Evolutionary conservation across 2,888 invertebrate species (phyloP).

Genomic region (Temnothorax rugatulus): DNA sequence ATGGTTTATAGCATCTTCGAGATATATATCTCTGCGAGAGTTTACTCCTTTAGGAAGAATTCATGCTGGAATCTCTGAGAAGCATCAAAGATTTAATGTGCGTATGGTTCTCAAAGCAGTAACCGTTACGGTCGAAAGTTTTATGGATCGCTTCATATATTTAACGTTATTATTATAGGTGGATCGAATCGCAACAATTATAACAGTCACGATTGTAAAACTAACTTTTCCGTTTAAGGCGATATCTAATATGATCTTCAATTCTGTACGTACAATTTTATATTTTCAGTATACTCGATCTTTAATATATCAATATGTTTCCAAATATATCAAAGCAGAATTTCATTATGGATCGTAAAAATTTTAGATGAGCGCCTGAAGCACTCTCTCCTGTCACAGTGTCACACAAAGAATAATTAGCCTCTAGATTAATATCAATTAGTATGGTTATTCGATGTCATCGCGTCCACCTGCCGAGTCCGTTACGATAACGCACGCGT

Average conservation of each 20-base stretch:
- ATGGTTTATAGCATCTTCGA: slow-evolving; percentile 69
- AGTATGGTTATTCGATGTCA: slow-evolving; percentile 82
- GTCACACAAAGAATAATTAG: neutral
- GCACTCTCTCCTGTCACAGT: too few species aligned
- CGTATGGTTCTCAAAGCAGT: neutral
- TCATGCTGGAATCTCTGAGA: slow-evolving; percentile 29
- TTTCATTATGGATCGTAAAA: neutral
- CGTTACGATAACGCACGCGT: slow-evolving; percentile 8
- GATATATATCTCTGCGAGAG: slow-evolving; percentile 51
- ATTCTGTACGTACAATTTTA: slow-evolving; percentile 6
- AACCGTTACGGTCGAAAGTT: neutral
- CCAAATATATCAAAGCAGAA: neutral
- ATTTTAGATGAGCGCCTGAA: neutral
- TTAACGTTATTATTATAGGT: neutral
- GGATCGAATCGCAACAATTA: neutral
- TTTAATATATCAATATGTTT: neutral
- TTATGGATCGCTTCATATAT: neutral
- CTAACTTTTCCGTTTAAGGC: neutral
- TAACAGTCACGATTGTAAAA: neutral
- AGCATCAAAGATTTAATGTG: slow-evolving; percentile 36
- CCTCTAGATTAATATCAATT: slow-evolving; percentile 83
- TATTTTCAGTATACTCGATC: neutral
- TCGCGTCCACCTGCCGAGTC: slow-evolving; percentile 81
- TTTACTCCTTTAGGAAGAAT: slow-evolving; percentile 44
- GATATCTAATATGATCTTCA: neutral